phyloP scores from a whole-genome alignment of 2,797 vertebrate species.

The Sebastes umbrosus region DNA sequence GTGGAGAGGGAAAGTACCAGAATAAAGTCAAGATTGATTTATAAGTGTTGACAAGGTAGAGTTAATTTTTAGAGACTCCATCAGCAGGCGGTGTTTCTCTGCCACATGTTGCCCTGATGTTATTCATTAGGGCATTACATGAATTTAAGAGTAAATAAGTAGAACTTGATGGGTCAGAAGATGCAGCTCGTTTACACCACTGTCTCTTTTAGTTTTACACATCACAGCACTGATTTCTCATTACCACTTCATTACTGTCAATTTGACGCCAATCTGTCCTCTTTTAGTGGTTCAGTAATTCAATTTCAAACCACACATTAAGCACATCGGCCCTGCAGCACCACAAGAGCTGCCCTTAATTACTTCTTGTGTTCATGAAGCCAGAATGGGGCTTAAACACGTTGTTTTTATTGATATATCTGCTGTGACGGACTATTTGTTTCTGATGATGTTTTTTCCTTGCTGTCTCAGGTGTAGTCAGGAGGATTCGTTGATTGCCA shows the following conservation, averaged over 20 bases:
- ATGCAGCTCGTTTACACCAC: background rate
- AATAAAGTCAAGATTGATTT: background rate
- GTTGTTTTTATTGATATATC: background rate
- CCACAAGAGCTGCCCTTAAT: background rate
- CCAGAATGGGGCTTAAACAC: background rate
- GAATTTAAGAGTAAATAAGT: background rate
- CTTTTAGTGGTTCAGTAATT: constrained; percentile 27
- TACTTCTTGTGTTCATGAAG: background rate
- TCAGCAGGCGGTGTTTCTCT: background rate
- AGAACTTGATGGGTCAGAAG: background rate
- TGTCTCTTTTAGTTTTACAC: background rate
- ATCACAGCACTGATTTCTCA: background rate
- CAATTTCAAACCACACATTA: constrained; percentile 19
- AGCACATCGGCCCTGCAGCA: constrained; percentile 2
- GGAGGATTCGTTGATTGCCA: constrained; percentile 52
- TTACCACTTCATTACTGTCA: constrained; percentile 47
- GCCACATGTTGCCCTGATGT: background rate
- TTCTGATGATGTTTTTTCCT: background rate
- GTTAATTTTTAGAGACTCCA: background rate
- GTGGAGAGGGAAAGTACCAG: background rate
- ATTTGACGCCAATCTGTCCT: constrained; percentile 12
- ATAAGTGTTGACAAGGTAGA: background rate
- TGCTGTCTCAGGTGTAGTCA: constrained; percentile 78
- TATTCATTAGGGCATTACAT: background rate
- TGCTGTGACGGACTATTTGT: background rate